Percentiles rank a stretch among this genome's conserved stretches.
Evolutionary conservation across 2,888 invertebrate genomes (phyloP).

Genomic region (Rhingia rostrata): DNA sequence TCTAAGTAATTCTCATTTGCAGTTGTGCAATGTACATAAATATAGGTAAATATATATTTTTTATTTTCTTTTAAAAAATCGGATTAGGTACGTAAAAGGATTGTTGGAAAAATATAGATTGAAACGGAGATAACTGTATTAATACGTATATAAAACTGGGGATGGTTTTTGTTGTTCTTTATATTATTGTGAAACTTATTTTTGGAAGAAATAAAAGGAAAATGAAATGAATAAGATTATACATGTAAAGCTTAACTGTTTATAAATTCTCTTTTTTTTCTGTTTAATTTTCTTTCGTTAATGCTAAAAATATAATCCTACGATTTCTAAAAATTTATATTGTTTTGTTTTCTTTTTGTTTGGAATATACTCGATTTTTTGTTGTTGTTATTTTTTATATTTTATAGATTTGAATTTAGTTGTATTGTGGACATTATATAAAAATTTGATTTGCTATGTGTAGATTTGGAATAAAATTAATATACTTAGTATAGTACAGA

Average conservation of each 20-base stretch:
- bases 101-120: conserved; percentile 60
- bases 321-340: conserved; percentile 28
- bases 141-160: conserved; percentile 21
- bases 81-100: conserved; percentile 57
- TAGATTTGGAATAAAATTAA: conserved; percentile 87
- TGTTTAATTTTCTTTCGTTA: conserved; percentile 12
- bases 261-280: conserved; percentile 61
- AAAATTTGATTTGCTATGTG: conserved; percentile 81
- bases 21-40: conserved; percentile 65
- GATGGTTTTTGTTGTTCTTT: neutral
- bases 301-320: conserved; percentile 60
- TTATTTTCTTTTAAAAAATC: conserved; percentile 9
- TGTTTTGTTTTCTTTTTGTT: conserved; percentile 15
- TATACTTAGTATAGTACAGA: conserved; percentile 89
- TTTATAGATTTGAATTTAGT: conserved; percentile 57
- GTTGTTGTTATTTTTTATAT: conserved; percentile 19
- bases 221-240: conserved; percentile 47
- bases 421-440: conserved; percentile 74
- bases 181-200: conserved; percentile 23
- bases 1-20: conserved; percentile 61
- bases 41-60: conserved; percentile 12
- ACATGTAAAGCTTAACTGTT: conserved; percentile 57
- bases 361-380: conserved; percentile 54
- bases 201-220: conserved; percentile 26
- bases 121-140: conserved; percentile 45